Base-by-base conservation (phyloP, 2,797 vertebrate species). In the Dendrocincla fuliginosa region DNA sequence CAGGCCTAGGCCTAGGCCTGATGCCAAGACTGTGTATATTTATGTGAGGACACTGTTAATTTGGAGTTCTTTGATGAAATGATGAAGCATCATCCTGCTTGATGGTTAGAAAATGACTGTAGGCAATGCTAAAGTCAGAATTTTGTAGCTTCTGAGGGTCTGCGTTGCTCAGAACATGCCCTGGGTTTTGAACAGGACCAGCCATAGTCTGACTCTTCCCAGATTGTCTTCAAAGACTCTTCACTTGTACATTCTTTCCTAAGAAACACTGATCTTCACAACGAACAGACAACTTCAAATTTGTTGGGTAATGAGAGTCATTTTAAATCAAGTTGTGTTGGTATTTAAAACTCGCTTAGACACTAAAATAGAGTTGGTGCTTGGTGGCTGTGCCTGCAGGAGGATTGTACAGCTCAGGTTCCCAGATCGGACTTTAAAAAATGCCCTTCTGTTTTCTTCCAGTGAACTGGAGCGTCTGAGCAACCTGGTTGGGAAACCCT, bases 401-500 rank as follows among this genome's bases (percentile, higher is more conserved):
- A 73, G 57, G 53, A 42, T 2, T 27, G 37, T 20, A 42, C 15
- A 3, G 35, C 46, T 89, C 11, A 0, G 2, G 6, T 47, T n/a
- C 9, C 37, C 44, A 41, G 4, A 27, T 41, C 23, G 90, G 70
- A 46, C 35, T 64, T 78, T 2, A 53, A 37, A 50, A 52, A 46
- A 9, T 20, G 7, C 44, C 13, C 0, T 70, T 93, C 33, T 91
- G 4, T 83, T 57, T 90, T 82, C 20, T 97, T 92, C 35, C 92
- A 98, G 99, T 96, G 99, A 99, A 60, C 76, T 99, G 98, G 98
- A 98, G 15, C 98, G 98, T 37, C 98, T 99, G 60, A 98, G 98
- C 97, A 98, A 98, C 95, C 97, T 98, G 22, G 98, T 98, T 83
- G 99, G 99, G 96, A 99, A 99, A 97, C 99, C 99, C 8, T 99